Evolutionary conservation across 2,888 invertebrate species (phyloP).

Genomic region (Troides aeacus): DNA sequence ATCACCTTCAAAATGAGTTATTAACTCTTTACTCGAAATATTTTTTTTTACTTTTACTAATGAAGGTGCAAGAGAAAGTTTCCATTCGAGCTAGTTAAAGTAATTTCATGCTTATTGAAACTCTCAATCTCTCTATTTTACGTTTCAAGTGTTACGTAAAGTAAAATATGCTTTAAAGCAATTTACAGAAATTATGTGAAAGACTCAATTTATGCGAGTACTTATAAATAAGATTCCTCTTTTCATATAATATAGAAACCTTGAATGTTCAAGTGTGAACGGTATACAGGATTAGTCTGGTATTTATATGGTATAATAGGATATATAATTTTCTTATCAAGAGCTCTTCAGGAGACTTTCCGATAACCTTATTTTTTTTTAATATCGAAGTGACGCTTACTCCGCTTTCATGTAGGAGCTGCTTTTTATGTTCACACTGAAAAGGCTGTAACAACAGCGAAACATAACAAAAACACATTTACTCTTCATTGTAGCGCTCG

Average conservation of each 20-base stretch:
- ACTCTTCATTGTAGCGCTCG: conserved; percentile 19
- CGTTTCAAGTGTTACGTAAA: conserved; percentile 17
- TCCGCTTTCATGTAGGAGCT: conserved; percentile 6
- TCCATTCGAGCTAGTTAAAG: conserved; percentile 24
- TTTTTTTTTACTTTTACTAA: conserved; percentile 16
- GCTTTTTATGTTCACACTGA: conserved; percentile 20
- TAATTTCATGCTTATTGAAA: conserved; percentile 29
- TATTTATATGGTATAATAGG: background rate
- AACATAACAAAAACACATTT: conserved; percentile 13
- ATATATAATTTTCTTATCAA: background rate
- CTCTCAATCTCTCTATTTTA: conserved; percentile 15
- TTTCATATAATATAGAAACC: background rate
- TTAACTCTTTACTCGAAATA: conserved; percentile 5
- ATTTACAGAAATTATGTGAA: background rate
- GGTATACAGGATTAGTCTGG: background rate
- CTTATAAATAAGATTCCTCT: background rate
- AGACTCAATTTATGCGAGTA: background rate
- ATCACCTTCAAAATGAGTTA: background rate
- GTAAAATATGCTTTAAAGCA: background rate
- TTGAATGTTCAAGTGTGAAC: background rate
- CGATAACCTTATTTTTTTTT: background rate
- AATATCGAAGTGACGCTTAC: background rate
- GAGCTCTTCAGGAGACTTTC: background rate
- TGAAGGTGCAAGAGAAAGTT: conserved; percentile 29
- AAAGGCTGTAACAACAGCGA: conserved; percentile 17